Percentiles rank a stretch among this genome's conserved stretches.
phyloP scores from a whole-genome alignment of 2,888 invertebrate genomes.

The Melangyna quadrimaculata region DNA sequence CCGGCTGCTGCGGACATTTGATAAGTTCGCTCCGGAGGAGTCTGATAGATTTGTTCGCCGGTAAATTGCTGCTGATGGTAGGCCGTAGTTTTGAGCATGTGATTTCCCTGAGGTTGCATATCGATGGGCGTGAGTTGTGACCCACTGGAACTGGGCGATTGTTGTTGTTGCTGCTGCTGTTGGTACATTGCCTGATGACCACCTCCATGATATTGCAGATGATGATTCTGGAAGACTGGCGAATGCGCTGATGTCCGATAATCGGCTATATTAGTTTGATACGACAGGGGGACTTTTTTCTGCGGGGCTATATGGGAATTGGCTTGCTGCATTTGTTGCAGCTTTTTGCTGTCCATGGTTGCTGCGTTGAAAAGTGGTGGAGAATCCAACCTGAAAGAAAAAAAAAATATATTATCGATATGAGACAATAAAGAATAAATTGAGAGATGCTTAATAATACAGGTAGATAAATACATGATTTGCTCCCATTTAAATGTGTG shows the following conservation, averaged over 20 bases:
- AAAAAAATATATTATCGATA: background rate
- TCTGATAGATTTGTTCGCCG: slow-evolving; percentile 79
- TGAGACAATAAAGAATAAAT: background rate
- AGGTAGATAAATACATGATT: background rate
- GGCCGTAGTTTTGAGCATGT: slow-evolving; percentile 76
- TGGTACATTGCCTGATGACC: slow-evolving; percentile 47
- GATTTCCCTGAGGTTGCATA: slow-evolving; percentile 78
- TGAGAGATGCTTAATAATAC: slow-evolving; percentile 21
- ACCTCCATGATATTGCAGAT: slow-evolving; percentile 71
- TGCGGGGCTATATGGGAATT: slow-evolving; percentile 79
- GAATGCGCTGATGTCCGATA: slow-evolving; percentile 83
- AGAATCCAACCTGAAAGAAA: slow-evolving; percentile 86
- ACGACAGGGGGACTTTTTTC: slow-evolving; percentile 82
- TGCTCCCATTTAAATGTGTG: background rate
- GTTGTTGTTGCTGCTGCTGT: slow-evolving; percentile 64
- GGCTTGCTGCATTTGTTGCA: slow-evolving; percentile 81
- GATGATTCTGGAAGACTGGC: slow-evolving; percentile 78
- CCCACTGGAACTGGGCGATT: slow-evolving; percentile 77
- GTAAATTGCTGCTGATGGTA: slow-evolving; percentile 83
- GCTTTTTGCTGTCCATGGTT: slow-evolving; percentile 87
- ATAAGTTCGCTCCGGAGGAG: slow-evolving; percentile 83
- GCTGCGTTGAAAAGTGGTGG: slow-evolving; percentile 85
- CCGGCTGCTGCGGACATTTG: slow-evolving; percentile 79
- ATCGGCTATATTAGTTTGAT: slow-evolving; percentile 80
- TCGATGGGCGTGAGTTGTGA: slow-evolving; percentile 78